Percentiles rank a stretch among this genome's conserved stretches.
Conservation (phyloP, 2,113 vertebrate genomes). For the Trichomycterus rosablanca region DNA sequence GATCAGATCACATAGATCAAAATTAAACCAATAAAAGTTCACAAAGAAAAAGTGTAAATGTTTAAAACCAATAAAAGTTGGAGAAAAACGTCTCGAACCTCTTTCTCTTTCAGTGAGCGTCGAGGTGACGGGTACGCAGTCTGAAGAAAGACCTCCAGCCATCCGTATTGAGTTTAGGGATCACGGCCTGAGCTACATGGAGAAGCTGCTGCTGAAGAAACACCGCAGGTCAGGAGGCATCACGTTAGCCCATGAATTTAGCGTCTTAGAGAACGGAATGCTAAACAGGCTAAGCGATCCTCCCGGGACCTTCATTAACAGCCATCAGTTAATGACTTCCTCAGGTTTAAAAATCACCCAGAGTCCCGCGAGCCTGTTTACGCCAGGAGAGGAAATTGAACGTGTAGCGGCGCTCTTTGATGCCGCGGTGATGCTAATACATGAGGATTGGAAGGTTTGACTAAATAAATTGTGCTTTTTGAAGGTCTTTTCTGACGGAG, state of each 20-base stretch:
- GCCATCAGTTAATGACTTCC: conserved; percentile 27
- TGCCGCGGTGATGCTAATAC: neutral
- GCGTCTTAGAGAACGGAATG: conserved; percentile 1
- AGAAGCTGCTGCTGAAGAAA: conserved; percentile 86
- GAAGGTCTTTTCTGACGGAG: neutral
- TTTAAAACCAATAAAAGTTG: too few species aligned
- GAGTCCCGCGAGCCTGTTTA: neutral
- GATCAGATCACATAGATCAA: too few species aligned
- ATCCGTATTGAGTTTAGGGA: conserved; percentile 76
- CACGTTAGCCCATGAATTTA: neutral
- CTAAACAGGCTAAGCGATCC: conserved; percentile 9
- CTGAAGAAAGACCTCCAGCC: conserved; percentile 51
- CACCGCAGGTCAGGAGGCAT: conserved; percentile 74
- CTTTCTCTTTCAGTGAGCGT: conserved; percentile 55
- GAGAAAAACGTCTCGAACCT: too few species aligned
- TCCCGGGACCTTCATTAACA: conserved; percentile 20
- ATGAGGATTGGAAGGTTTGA: neutral
- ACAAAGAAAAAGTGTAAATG: too few species aligned
- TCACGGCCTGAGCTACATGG: conserved; percentile 78
- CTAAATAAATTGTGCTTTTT: neutral
- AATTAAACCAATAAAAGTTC: too few species aligned
- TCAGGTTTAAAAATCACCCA: neutral
- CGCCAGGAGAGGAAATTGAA: neutral
- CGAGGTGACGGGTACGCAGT: conserved; percentile 74
- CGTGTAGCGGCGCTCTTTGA: neutral